A percentile compares a stretch with the other conserved stretches of the same genome.
These are phyloP conservation scores for Sarcoramphus papa DNA, from an alignment of 2,797 vertebrate species.

Conservation along the genomic window DNA sequence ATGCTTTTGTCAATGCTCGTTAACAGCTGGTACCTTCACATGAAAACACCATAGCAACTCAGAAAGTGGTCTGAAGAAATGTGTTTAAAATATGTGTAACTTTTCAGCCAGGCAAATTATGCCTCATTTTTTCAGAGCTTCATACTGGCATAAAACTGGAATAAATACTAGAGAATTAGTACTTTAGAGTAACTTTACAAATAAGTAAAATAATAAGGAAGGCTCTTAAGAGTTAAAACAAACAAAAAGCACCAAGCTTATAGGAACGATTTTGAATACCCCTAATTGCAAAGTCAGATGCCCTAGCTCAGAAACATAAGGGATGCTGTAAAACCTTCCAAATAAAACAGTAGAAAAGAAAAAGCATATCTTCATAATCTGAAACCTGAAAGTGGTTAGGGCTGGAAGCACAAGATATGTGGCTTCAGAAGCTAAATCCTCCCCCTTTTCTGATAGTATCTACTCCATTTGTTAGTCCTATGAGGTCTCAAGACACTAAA, in stretches of 20 bases:
- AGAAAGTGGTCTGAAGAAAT: neutral
- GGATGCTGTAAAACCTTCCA: neutral
- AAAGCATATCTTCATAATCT: neutral
- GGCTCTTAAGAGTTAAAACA: neutral
- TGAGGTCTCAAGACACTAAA: neutral
- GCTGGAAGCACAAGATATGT: neutral
- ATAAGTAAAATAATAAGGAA: neutral
- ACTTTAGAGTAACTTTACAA: neutral
- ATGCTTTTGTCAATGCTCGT: accelerated
- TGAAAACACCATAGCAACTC: neutral
- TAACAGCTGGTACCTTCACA: neutral
- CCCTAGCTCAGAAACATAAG: neutral
- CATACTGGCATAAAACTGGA: neutral
- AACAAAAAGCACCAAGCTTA: neutral
- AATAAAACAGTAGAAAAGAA: neutral
- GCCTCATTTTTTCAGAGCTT: neutral
- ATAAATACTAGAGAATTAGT: neutral
- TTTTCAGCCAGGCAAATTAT: neutral
- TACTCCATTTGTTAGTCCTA: neutral
- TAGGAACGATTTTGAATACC: neutral
- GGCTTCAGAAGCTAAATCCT: neutral
- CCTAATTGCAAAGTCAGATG: neutral
- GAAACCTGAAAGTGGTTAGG: neutral
- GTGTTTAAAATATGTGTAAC: neutral
- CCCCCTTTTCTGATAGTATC: neutral